Conservation (phyloP, 2,888 invertebrate genomes). For the Nomada flava region DNA sequence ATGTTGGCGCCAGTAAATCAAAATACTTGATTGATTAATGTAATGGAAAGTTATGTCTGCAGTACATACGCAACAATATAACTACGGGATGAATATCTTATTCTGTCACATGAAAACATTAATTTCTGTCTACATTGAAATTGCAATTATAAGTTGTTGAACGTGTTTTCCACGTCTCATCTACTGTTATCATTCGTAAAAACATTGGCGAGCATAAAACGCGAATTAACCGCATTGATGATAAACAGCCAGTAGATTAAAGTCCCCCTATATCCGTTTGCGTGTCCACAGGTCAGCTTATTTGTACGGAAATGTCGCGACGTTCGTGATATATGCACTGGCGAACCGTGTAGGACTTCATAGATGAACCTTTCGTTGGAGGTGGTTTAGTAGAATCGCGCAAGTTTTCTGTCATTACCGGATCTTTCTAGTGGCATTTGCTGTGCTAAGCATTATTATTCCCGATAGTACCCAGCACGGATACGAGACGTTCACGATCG, state of each 20-base stretch:
- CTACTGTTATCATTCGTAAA: no score
- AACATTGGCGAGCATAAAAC: neutral
- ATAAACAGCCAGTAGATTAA: slow-evolving; percentile 65
- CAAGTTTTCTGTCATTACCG: slow-evolving; percentile 67
- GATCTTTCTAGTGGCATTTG: slow-evolving; percentile 60
- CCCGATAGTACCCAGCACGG: slow-evolving; percentile 47
- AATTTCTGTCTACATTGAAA: no score
- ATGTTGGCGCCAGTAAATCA: neutral
- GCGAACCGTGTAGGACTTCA: slow-evolving; percentile 27
- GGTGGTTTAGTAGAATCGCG: slow-evolving; percentile 72
- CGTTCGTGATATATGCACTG: slow-evolving; percentile 34
- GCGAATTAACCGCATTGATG: slow-evolving; percentile 23
- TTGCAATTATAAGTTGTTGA: no score
- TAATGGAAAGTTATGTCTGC: neutral
- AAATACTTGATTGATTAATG: neutral
- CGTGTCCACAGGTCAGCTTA: slow-evolving; percentile 71
- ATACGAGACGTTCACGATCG: slow-evolving; percentile 57
- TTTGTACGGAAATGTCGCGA: slow-evolving; percentile 78
- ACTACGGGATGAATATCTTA: neutral
- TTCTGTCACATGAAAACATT: neutral
- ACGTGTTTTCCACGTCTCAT: no score
- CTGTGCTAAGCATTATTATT: slow-evolving; percentile 67
- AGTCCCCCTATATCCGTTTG: slow-evolving; percentile 43
- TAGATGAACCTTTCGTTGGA: slow-evolving; percentile 59
- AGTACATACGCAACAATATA: neutral